Percentiles rank a stretch among this genome's conserved stretches.
Conservation (phyloP, 2,797 vertebrate species). For the Sitta carolinensis region DNA sequence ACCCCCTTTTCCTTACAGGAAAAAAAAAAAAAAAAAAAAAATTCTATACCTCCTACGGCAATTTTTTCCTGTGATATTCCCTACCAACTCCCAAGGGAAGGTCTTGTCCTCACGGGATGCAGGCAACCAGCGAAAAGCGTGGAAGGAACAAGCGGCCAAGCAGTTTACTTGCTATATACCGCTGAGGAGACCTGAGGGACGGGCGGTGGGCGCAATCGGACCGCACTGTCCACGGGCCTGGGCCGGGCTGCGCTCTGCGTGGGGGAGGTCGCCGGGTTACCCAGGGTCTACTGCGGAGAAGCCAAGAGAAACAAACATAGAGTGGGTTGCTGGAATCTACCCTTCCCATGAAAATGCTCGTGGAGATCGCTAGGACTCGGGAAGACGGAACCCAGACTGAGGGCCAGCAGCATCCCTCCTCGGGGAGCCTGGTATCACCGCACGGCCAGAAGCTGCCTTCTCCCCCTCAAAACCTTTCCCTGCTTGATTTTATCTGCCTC, state of each 20-base stretch:
- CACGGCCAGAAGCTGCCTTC: neutral
- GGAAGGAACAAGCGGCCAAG: neutral
- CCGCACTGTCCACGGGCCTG: too few species aligned
- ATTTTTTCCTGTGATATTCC: neutral
- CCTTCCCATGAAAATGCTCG: neutral
- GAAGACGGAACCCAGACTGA: neutral
- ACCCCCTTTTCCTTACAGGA: neutral
- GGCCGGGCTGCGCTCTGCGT: too few species aligned
- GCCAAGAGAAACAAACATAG: neutral
- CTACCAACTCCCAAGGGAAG: neutral
- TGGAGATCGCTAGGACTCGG: too few species aligned
- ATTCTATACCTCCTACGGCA: too few species aligned
- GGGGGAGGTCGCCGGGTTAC: neutral
- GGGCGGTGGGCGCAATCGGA: neutral
- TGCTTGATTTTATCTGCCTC: neutral
- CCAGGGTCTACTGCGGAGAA: neutral
- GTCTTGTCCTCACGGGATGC: neutral
- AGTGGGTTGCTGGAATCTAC: neutral
- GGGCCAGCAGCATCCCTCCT: neutral
- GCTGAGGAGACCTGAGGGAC: neutral
- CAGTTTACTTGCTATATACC: neutral
- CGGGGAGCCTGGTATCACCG: neutral
- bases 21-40: neutral
- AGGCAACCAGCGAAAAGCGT: neutral
- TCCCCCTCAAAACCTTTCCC: neutral